A percentile compares a stretch with the other conserved stretches of the same genome.
Evolutionary conservation across 64 coral and sea anemone genomes (phyloP).

Genomic region (Montipora cactus): DNA sequence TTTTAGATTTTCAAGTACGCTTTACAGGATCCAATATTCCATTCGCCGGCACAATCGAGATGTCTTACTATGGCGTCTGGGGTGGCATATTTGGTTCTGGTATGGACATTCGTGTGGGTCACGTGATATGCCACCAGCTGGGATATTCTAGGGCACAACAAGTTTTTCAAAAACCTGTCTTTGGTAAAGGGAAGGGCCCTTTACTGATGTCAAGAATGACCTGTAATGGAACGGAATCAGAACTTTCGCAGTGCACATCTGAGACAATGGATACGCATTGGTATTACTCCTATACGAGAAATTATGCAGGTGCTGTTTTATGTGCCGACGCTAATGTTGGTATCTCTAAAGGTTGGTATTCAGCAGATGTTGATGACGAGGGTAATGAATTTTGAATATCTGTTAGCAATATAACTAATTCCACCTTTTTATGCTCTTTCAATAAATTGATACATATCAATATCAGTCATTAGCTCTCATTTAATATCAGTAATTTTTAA

Average conservation of each 20-base stretch:
- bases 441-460: no score
- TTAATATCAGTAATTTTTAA: no score
- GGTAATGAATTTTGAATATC: no score
- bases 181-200: background rate
- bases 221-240: background rate
- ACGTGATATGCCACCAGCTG: constrained; percentile 11
- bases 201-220: background rate
- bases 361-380: background rate
- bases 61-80: constrained; percentile 21
- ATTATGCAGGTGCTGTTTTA: background rate
- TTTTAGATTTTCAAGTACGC: constrained; percentile 9
- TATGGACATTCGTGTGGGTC: background rate
- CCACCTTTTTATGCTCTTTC: no score
- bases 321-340: background rate
- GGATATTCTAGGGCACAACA: constrained; percentile 13
- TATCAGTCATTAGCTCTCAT: no score
- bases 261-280: no score
- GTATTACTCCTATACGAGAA: no score
- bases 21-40: background rate
- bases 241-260: background rate
- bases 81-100: background rate
- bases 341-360: background rate
- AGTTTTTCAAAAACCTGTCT: background rate
- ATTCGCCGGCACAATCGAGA: constrained; percentile 5
- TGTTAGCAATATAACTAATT: no score